Base-by-base conservation (phyloP, 1,140 invertebrate species). In the Oppia nitens region DNA sequence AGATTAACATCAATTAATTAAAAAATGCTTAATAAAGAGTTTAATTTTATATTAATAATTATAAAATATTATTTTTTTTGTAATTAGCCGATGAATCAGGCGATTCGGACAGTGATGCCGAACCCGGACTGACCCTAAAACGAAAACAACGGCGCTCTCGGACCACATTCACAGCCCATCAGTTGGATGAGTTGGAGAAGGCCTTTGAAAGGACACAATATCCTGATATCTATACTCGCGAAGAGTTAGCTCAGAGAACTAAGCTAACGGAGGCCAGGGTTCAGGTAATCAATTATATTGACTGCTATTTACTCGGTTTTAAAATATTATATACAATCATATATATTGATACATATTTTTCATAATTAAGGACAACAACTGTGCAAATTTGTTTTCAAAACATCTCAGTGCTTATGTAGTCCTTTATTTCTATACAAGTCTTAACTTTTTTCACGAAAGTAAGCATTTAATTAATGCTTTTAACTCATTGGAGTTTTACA, bases 211-310 rank as follows among this genome's bases (percentile, higher is more conserved):
- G 86, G 48, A 91, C 88, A 0, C 87, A 92, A 70, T 96, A 96
- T 70, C 92, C 66, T 17, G 88, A 92, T 66, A 87, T 93, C 24
- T 92, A 90, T 67, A 90, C 86, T 0, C 73, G 88, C 51, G 88
- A 96, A 71, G 90, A 94, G 72, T 70, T 96, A 20, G 90, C 90
- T 0, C 82, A 88, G 65, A 75, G 86, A 70, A 93, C 91, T 0
- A 89, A 89, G 65, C 72, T 95, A 11, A 94, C 90, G 0, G 91
- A 95, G 72, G 91, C 90, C 3, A 75, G 90, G 59, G 88, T 94
- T 6, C 81, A 92, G 76, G 88, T 94, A 64, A 61, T 65, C 61
- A n/a, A 49, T 17, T 55, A 11, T n/a, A n/a, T n/a, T n/a, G n/a
- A n/a, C n/a, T n/a, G n/a, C n/a, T n/a, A n/a, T n/a, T n/a, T n/a